Conservation (phyloP, 2,113 vertebrate genomes). For the Otolemur garnettii region DNA sequence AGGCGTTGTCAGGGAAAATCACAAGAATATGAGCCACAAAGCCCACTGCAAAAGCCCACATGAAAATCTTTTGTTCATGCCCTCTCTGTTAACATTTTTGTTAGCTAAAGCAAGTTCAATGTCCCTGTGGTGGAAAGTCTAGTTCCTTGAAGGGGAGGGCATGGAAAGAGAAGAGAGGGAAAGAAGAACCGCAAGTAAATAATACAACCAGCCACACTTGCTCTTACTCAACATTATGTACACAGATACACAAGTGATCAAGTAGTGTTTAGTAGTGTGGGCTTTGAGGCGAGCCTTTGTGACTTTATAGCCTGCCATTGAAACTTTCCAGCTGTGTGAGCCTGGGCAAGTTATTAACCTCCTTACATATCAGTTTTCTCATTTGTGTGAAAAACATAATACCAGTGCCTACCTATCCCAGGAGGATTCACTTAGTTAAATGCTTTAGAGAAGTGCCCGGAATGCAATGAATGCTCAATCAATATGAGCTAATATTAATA, state of each 20-base stretch:
- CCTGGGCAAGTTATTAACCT: neutral
- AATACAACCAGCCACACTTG: neutral
- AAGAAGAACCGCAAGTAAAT: neutral
- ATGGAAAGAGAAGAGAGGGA: neutral
- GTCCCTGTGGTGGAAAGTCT: accelerated
- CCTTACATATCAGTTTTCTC: neutral
- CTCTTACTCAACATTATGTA: neutral
- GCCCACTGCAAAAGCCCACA: neutral
- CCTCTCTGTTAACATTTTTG: neutral
- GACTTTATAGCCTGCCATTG: neutral
- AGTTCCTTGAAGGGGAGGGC: neutral
- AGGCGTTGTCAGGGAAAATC: neutral
- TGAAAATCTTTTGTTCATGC: neutral
- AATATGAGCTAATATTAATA: neutral
- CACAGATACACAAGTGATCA: neutral
- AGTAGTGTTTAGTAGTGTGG: too few relatives aligned
- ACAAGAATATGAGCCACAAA: neutral
- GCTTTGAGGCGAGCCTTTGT: neutral
- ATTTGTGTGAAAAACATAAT: neutral
- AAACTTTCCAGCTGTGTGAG: neutral
- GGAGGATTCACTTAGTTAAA: neutral
- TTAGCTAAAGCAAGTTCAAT: neutral
- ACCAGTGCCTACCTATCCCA: neutral
- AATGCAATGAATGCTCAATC: neutral
- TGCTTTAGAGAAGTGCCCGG: neutral